Evolutionary conservation across 1,140 invertebrate species (phyloP).

Genomic region (Drosophila lacteicornis): DNA sequence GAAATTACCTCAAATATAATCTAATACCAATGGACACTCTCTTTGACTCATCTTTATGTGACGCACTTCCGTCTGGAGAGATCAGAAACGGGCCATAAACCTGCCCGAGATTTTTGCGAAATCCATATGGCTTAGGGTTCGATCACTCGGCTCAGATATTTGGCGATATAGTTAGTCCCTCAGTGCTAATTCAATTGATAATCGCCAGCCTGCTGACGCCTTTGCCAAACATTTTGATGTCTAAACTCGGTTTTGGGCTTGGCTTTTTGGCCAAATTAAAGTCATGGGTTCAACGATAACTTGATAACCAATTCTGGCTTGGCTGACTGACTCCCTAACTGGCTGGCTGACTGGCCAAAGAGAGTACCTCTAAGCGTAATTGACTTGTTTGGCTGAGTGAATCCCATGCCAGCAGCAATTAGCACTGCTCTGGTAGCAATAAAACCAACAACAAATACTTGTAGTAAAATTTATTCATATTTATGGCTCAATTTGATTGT

Average conservation of each 20-base stretch:
- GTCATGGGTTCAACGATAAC: constrained; percentile 55
- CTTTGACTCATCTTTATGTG: constrained; percentile 13
- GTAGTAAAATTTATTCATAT: constrained; percentile 42
- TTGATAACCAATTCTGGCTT: constrained; percentile 15
- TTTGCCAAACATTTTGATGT: constrained; percentile 33
- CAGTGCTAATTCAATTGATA: constrained; percentile 26
- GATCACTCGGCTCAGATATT: constrained; percentile 23
- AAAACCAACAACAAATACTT: constrained; percentile 26
- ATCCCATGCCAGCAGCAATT: constrained; percentile 73
- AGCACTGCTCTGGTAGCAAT: constrained; percentile 45
- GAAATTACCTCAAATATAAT: neutral
- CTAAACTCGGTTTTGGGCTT: constrained; percentile 20
- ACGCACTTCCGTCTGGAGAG: constrained; percentile 28
- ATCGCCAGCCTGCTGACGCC: constrained; percentile 28
- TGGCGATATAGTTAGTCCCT: constrained; percentile 21
- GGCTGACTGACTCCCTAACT: neutral
- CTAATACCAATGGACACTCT: neutral
- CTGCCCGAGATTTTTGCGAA: constrained; percentile 10
- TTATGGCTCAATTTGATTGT: constrained; percentile 67
- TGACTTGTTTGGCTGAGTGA: constrained; percentile 66
- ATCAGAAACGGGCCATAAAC: neutral
- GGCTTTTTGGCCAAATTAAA: constrained; percentile 59
- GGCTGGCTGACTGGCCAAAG: constrained; percentile 4
- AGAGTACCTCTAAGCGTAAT: constrained; percentile 48
- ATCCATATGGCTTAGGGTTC: constrained; percentile 20